Evolutionary conservation across 2,797 vertebrate species (phyloP).

Genomic region (Amphiprion clarkii): DNA sequence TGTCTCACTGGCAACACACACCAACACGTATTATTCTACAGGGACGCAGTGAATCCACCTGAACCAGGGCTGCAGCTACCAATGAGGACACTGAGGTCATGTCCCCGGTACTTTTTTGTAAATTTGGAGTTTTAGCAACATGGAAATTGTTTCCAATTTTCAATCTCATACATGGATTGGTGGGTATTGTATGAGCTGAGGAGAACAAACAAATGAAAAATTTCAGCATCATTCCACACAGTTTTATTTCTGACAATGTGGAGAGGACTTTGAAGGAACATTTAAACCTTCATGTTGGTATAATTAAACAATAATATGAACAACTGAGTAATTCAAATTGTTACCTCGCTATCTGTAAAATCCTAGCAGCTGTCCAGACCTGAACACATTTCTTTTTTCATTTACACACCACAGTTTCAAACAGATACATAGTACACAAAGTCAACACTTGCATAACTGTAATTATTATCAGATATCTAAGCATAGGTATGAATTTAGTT

Average conservation of each 20-base stretch:
- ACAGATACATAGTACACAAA: neutral
- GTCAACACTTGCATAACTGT: constrained; percentile 11
- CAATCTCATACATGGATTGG: neutral
- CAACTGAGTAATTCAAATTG: neutral
- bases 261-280: constrained; percentile 11
- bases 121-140: constrained; percentile 18
- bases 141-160: neutral
- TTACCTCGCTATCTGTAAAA: constrained; percentile 20
- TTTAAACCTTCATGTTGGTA: neutral
- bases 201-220: neutral
- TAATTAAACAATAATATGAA: neutral
- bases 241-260: neutral
- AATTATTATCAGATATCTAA: constrained; percentile 19
- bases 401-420: constrained; percentile 14
- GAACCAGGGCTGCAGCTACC: constrained; percentile 10
- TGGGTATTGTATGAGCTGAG: constrained; percentile 9
- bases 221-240: neutral
- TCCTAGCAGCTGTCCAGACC: neutral
- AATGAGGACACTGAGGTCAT: constrained; percentile 19
- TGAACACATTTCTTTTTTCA: constrained; percentile 9
- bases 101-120: neutral
- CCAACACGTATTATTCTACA: constrained; percentile 23
- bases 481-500: constrained; percentile 18
- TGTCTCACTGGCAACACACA: constrained; percentile 39
- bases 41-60: constrained; percentile 32